Conservation (phyloP, 1,140 invertebrate genomes). For the Telenomus remus region DNA sequence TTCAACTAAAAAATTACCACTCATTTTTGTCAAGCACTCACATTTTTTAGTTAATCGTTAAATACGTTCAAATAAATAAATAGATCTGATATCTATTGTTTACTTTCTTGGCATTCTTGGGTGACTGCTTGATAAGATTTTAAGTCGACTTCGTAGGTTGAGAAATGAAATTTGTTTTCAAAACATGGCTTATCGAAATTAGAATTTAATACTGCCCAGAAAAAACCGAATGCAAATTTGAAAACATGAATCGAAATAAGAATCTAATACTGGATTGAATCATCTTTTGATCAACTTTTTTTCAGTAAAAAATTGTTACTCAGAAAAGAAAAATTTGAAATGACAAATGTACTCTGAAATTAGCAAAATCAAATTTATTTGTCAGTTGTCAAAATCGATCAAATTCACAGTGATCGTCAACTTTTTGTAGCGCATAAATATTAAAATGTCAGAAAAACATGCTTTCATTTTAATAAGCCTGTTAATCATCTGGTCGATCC, state of each 20-base stretch:
- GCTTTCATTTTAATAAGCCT: constrained; percentile 58
- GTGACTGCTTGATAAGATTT: too few species aligned
- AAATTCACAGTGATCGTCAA: not conserved
- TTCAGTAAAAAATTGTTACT: too few species aligned
- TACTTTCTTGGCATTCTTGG: too few species aligned
- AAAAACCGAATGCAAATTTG: too few species aligned
- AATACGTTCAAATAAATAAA: too few species aligned
- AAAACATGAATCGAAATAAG: too few species aligned
- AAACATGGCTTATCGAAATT: not conserved
- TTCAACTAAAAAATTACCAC: not conserved
- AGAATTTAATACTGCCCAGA: not conserved
- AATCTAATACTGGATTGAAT: too few species aligned
- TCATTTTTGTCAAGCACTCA: not conserved
- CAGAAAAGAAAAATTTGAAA: too few species aligned
- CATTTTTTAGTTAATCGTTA: not conserved
- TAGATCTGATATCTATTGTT: too few species aligned
- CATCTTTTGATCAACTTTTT: too few species aligned
- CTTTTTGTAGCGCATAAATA: not conserved
- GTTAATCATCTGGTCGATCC: constrained; percentile 62
- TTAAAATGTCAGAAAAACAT: constrained; percentile 61
- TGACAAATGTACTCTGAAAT: not conserved
- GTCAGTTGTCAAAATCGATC: not conserved
- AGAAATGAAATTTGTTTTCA: not conserved
- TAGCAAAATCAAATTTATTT: not conserved
- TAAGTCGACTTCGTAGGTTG: not conserved